Percentiles rank a stretch among this genome's conserved stretches.
These are phyloP conservation scores for Euborellia annulipes DNA, from an alignment of 1,140 invertebrate species.

Conservation along the genomic window DNA sequence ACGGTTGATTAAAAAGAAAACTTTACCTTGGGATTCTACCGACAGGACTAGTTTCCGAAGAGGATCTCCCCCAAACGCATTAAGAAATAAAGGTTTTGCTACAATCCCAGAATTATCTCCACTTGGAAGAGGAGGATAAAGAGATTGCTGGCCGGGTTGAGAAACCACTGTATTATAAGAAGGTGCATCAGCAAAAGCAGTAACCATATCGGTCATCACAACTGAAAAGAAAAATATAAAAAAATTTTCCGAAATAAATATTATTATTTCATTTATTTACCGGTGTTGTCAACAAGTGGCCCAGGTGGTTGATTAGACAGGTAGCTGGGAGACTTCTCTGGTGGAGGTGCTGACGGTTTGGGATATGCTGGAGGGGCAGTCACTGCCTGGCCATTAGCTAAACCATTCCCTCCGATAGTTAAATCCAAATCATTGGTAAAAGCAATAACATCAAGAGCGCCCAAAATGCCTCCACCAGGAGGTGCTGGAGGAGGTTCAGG, in stretches of 20 bases:
- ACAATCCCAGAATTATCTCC: too few relatives aligned
- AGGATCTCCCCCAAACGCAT: conserved; percentile 25
- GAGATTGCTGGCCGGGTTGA: too few relatives aligned
- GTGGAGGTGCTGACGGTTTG: conserved; percentile 17
- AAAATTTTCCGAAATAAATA: conserved; percentile 3
- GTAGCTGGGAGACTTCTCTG: not conserved
- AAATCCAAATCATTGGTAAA: conserved; percentile 53
- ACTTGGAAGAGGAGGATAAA: too few relatives aligned
- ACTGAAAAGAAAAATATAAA: too few relatives aligned
- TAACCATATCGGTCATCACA: conserved; percentile 2
- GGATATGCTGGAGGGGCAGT: not conserved
- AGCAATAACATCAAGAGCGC: conserved; percentile 66
- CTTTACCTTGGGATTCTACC: conserved; percentile 26
- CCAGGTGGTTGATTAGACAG: conserved; percentile 4
- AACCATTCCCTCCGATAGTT: conserved; percentile 19
- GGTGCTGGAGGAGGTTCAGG: too few relatives aligned
- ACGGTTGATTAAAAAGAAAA: too few relatives aligned
- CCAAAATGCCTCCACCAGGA: conserved; percentile 13
- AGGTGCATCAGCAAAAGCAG: not conserved
- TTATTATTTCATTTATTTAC: conserved; percentile 15
- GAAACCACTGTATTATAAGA: not conserved
- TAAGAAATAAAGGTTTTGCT: too few relatives aligned
- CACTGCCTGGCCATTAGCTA: conserved; percentile 17
- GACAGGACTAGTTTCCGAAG: conserved; percentile 35
- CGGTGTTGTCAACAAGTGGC: conserved; percentile 11